Conservation (phyloP, 2,797 vertebrate genomes). For the Anas bahamensis region DNA sequence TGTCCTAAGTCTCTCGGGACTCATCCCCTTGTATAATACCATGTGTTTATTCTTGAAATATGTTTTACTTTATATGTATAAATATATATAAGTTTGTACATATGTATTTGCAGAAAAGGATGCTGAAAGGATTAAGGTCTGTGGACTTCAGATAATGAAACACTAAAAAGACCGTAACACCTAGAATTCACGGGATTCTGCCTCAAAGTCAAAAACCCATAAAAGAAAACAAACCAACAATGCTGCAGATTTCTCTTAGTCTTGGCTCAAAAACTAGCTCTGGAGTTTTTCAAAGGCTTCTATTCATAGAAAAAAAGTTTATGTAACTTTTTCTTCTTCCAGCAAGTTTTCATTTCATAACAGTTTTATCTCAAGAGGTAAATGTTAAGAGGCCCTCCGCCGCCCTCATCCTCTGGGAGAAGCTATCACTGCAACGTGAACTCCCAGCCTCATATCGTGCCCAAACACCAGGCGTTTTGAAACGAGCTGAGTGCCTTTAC, state of each 20-base stretch:
- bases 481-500: rapidly evolving
- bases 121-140: neutral
- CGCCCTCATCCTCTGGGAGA: neutral
- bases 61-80: neutral
- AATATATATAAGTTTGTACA: neutral
- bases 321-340: neutral
- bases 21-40: neutral
- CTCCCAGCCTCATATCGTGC: neutral
- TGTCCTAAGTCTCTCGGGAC: neutral
- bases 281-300: neutral
- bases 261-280: neutral
- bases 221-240: neutral
- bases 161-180: neutral
- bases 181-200: neutral
- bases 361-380: neutral
- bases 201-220: neutral
- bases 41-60: neutral
- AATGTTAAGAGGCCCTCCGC: neutral
- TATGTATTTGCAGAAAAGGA: neutral
- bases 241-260: neutral
- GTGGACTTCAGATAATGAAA: neutral
- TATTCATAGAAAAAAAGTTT: neutral
- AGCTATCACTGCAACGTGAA: neutral
- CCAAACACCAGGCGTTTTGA: neutral
- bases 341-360: neutral